These are phyloP conservation scores for Mustela erminea DNA, from an alignment of 2,797 vertebrate species.

Conservation along the genomic window DNA sequence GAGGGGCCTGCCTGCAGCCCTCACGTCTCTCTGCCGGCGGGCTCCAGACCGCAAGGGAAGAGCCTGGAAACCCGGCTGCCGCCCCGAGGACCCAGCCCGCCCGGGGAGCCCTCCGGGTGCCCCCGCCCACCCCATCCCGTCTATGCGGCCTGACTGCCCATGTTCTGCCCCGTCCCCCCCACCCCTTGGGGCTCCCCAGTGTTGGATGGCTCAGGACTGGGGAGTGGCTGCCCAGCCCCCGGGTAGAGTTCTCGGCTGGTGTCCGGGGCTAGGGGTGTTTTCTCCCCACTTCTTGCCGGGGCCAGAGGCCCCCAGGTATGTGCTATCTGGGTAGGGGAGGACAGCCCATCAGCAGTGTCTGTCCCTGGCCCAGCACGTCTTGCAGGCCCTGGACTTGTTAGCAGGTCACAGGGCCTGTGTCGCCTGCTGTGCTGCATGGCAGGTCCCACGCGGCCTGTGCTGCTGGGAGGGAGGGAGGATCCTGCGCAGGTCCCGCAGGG, in stretches of 20 bases:
- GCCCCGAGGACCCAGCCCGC: background rate
- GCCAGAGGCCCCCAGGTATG: background rate
- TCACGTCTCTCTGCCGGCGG: constrained; percentile 38
- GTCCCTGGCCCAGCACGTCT: background rate
- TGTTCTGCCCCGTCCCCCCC: background rate
- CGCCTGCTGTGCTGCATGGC: fast-evolving
- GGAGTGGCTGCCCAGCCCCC: background rate
- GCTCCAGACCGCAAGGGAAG: constrained; percentile 14
- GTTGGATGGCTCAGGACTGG: background rate
- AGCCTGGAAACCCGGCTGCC: background rate
- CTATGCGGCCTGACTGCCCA: background rate
- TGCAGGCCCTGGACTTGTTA: background rate
- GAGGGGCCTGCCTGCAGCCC: constrained; percentile 52
- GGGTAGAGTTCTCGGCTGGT: background rate
- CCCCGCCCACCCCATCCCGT: background rate
- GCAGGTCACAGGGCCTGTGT: background rate
- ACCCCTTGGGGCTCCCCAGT: background rate
- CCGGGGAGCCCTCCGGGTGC: background rate
- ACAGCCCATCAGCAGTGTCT: background rate
- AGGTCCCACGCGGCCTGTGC: fast-evolving
- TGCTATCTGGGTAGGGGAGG: background rate
- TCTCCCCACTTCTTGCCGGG: background rate
- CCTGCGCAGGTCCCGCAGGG: fast-evolving
- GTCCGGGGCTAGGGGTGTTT: fast-evolving
- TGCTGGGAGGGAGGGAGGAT: background rate